A percentile compares a stretch with the other conserved stretches of the same genome.
Conservation (phyloP, 2,113 vertebrate genomes). For the Pantherophis guttatus region DNA sequence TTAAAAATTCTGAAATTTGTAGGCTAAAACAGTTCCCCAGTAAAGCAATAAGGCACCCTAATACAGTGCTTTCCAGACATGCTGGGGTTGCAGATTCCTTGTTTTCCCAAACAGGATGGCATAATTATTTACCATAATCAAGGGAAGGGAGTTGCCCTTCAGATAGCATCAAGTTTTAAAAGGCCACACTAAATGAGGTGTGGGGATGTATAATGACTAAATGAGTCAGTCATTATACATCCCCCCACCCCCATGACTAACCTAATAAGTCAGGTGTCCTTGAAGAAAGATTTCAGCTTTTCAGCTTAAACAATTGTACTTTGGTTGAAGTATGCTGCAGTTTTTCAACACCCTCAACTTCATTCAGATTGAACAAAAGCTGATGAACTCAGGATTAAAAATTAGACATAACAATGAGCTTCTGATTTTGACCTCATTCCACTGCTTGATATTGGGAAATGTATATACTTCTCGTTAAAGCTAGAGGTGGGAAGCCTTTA, state of each 20-base stretch:
- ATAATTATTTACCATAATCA: neutral
- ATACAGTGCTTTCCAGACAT: neutral
- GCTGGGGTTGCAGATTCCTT: neutral
- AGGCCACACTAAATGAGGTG: neutral
- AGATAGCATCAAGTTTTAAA: neutral
- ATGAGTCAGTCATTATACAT: neutral
- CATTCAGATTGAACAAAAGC: neutral
- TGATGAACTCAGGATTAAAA: slow-evolving; percentile 7
- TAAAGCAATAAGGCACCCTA: neutral
- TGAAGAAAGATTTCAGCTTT: neutral
- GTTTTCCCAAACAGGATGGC: neutral
- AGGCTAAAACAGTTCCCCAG: neutral
- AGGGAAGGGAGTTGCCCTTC: neutral
- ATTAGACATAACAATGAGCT: neutral
- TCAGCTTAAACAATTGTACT: neutral
- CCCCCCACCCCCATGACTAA: neutral
- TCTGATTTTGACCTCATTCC: neutral
- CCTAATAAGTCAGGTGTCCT: neutral
- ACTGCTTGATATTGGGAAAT: neutral
- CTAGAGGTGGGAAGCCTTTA: neutral
- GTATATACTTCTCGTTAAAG: neutral
- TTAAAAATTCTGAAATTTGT: neutral
- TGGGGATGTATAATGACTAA: neutral
- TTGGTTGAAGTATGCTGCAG: neutral
- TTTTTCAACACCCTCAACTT: neutral